These are phyloP conservation scores for Phymanthus crucifer DNA, from an alignment of 92 coral and sea anemone genomes.

Conservation along the genomic window DNA sequence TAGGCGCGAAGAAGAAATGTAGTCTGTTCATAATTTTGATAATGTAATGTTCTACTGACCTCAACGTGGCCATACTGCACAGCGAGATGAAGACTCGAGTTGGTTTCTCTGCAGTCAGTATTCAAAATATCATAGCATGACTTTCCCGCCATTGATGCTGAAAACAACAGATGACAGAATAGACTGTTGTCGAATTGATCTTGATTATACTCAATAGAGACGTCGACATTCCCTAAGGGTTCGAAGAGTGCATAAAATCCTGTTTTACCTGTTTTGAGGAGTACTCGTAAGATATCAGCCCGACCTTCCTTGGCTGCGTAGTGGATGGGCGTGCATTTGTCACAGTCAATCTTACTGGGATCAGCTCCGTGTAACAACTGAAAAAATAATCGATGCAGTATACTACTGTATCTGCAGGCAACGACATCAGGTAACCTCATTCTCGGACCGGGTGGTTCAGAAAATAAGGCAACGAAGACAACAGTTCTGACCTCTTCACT, in stretches of 20 bases:
- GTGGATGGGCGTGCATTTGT: conserved; percentile 70
- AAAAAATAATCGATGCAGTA: neutral
- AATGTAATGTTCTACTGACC: conserved; percentile 35
- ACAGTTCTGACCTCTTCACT: too few species aligned
- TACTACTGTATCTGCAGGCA: too few species aligned
- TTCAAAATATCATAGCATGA: conserved; percentile 64
- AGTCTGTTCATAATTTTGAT: neutral
- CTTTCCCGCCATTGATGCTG: conserved; percentile 57
- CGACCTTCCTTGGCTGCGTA: conserved; percentile 83
- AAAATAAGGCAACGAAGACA: too few species aligned
- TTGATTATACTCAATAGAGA: neutral
- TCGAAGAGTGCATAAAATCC: too few species aligned
- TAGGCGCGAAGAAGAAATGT: too few species aligned
- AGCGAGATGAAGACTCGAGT: conserved; percentile 76
- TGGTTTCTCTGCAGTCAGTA: conserved; percentile 60
- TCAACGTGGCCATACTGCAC: conserved; percentile 68
- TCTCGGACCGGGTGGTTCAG: too few species aligned
- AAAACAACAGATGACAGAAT: neutral
- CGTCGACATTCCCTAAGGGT: too few species aligned
- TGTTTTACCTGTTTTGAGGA: conserved; percentile 30
- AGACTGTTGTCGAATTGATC: neutral
- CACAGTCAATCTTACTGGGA: conserved; percentile 66
- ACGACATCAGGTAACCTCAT: too few species aligned
- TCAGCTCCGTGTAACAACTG: conserved; percentile 68
- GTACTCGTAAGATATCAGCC: conserved; percentile 54